Base-by-base conservation (phyloP, 2,888 invertebrate genomes). In the Latrodectus elegans region DNA sequence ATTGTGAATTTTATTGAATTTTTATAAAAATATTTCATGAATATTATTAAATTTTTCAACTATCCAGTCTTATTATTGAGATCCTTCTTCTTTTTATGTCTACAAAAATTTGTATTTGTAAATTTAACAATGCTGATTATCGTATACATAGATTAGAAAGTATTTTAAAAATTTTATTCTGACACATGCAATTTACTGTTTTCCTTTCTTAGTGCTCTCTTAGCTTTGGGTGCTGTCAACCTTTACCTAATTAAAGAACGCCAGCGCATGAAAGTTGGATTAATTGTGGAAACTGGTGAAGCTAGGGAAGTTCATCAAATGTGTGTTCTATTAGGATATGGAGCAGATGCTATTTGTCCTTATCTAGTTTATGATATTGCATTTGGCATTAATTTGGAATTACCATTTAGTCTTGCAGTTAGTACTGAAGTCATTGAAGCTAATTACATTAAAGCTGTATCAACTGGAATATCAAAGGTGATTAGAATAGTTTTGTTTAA, bases 331-430 rank as follows among this genome's bases (percentile, higher is more conserved):
- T 94, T 99, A 53, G 99, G 97, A 91, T 99, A 97, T 92, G 99
- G 99, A 60, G 99, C 98, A 3, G 99, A 99, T 93, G 99, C 97
- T 0, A 96, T 99, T 90, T 99, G 99, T 91, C 99, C 99, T 0
- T 99, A 99, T 93, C 93, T 99, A 89, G 98, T 98, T 4, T 96
- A 98, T 92, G 99, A 99, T 93, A 94, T 98, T 90, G 96, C 99
- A n/a, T 95, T 95, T 90, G 95, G 96, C 53, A 94, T 99, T 11
- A 94, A 98, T 53, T 95, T 95, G 90, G 97, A 98, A 92, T 96
- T 96, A 72, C 95, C 98, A 11, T 92, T 99, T 52, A 96, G 96
- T 90, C 94, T 94, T 0, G 93, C 94, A 6, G 93, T 96, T 1
- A 95, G 95, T 0, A 97, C 98, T 92, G 95, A 95, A 11, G 94